A percentile compares a stretch with the other conserved stretches of the same genome.
phyloP scores from a whole-genome alignment of 2,888 invertebrate genomes.

The Troides aeacus region DNA sequence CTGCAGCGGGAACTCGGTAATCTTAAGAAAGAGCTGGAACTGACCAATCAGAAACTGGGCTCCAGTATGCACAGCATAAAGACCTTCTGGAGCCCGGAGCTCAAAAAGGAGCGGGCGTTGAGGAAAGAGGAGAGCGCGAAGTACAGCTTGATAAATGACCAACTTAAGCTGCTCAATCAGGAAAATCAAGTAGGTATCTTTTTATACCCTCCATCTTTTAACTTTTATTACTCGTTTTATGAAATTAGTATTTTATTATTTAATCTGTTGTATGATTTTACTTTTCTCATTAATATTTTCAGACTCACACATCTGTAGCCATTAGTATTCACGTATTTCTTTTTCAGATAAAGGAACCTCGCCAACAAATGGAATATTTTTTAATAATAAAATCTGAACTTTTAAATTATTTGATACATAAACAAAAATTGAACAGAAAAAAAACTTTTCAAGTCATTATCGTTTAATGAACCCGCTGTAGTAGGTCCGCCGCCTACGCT shows the following conservation, averaged over 20 bases:
- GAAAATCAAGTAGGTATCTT: constrained; percentile 92
- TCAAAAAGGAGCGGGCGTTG: constrained; percentile 98
- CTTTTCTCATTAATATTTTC: no score
- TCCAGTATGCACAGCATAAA: constrained; percentile 99
- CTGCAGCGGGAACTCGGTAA: constrained; percentile 94
- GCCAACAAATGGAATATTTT: no score
- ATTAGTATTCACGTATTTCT: no score
- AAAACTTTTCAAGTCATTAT: no score
- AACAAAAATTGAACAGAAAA: constrained; percentile 5
- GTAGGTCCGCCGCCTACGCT: constrained; percentile 47
- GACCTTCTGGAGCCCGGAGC: constrained; percentile 99
- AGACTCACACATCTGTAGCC: no score
- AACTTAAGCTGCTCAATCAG: constrained; percentile 95
- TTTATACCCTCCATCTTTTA: background rate
- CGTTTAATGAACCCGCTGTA: no score
- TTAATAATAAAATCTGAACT: no score
- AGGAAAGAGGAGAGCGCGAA: constrained; percentile 99
- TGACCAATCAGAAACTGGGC: constrained; percentile 98
- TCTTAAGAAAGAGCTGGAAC: constrained; percentile 95
- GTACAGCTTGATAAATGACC: constrained; percentile 97
- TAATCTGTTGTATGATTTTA: no score
- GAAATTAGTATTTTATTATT: no score
- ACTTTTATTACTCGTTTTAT: no score
- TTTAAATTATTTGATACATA: no score
- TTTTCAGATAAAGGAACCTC: no score